Evolutionary conservation across 2,113 vertebrate species (phyloP).

Genomic region (Bubalus kerabau): DNA sequence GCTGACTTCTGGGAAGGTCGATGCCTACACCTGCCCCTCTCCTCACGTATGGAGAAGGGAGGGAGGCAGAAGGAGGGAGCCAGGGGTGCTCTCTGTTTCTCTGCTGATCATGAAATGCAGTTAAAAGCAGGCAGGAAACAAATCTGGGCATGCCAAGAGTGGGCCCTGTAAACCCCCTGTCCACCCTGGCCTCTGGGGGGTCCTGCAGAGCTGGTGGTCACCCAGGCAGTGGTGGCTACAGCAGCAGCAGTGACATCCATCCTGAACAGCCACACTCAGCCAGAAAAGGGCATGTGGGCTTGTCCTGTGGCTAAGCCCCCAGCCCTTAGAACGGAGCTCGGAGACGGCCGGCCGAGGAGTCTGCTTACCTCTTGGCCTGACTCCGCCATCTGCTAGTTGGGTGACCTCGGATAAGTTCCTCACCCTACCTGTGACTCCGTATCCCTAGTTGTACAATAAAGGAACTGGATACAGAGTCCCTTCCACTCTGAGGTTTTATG

Average conservation of each 20-base stretch:
- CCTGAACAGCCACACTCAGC: background rate
- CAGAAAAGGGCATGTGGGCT: background rate
- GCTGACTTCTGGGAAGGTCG: constrained; percentile 63
- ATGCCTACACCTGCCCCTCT: background rate
- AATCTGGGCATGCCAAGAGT: constrained; percentile 59
- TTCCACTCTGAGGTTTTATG: background rate
- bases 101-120: constrained; percentile 48
- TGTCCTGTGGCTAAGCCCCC: background rate
- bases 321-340: background rate
- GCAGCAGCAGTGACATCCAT: background rate
- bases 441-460: background rate
- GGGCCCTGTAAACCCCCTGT: background rate
- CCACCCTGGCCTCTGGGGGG: background rate
- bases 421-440: background rate
- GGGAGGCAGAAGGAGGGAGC: background rate
- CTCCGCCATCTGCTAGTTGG: background rate
- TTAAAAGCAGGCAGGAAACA: constrained; percentile 68
- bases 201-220: background rate
- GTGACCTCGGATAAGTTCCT: background rate
- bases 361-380: background rate
- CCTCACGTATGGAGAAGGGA: background rate
- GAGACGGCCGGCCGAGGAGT: background rate
- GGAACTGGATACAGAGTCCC: background rate
- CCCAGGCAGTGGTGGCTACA: background rate
- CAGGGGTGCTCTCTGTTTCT: background rate